phyloP scores from a whole-genome alignment of 2,113 vertebrate species.

The Lichenostomus cassidix region DNA sequence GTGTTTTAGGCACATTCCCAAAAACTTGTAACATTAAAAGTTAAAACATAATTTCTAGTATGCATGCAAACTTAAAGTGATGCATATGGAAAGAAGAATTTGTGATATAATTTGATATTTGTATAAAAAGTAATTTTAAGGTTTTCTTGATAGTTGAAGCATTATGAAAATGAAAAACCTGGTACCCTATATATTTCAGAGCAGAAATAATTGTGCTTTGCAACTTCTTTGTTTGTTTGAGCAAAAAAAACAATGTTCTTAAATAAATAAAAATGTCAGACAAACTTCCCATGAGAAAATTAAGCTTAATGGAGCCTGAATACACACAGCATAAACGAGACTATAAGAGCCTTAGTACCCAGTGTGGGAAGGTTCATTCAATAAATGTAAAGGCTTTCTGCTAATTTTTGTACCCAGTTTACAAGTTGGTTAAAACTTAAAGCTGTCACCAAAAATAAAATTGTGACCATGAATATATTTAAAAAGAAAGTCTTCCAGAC shows the following conservation, averaged over 20 bases:
- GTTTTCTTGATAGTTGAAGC: background rate
- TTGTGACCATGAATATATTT: background rate
- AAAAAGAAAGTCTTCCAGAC: background rate
- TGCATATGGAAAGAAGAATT: background rate
- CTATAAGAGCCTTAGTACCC: background rate
- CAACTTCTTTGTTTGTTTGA: background rate
- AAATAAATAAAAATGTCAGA: background rate
- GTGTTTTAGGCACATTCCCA: background rate
- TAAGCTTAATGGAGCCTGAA: background rate
- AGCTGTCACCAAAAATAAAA: background rate
- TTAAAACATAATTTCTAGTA: background rate
- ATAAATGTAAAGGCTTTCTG: background rate
- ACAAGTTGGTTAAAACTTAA: background rate
- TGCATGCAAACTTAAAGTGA: background rate
- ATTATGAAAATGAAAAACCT: background rate
- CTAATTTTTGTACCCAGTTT: background rate
- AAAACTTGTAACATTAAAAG: background rate
- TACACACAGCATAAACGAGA: background rate
- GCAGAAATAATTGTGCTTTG: background rate
- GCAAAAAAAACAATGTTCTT: background rate
- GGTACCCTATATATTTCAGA: background rate
- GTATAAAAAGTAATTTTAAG: background rate
- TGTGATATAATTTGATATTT: background rate
- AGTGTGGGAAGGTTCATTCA: background rate
- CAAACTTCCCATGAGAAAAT: background rate